phyloP scores from a whole-genome alignment of 2,113 vertebrate genomes.

The Xenopus laevis region DNA sequence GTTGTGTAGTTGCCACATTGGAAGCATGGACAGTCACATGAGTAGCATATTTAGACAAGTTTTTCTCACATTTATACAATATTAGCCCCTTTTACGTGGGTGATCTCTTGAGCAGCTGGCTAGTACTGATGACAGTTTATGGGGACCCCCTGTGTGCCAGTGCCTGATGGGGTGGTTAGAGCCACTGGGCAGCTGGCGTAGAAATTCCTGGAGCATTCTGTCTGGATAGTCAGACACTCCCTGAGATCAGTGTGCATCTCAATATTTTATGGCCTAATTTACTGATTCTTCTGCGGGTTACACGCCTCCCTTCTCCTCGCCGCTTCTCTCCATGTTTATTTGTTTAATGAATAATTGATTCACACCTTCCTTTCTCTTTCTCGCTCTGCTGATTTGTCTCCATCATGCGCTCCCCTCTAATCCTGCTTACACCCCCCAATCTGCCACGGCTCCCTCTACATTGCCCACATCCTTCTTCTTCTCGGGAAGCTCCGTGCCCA shows the following conservation, averaged over 20 bases:
- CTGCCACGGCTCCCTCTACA: too few species aligned
- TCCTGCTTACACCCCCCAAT: neutral
- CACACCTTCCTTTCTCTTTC: conserved; percentile 48
- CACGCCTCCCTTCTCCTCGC: conserved; percentile 47
- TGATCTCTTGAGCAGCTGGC: too few species aligned
- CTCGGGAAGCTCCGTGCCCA: neutral
- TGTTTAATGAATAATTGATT: conserved; percentile 78
- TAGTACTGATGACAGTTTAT: too few species aligned
- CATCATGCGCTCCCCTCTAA: conserved; percentile 24
- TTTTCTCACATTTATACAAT: neutral
- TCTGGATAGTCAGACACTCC: neutral
- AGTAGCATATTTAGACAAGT: too few species aligned
- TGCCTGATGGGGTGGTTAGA: neutral
- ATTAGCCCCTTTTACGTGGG: too few species aligned
- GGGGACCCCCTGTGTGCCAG: neutral
- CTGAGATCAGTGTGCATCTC: conserved; percentile 17
- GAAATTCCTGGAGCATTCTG: conserved; percentile 1
- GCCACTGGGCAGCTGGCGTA: neutral
- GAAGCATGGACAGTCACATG: too few species aligned
- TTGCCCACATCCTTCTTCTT: neutral
- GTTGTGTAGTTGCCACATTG: too few species aligned
- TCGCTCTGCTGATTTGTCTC: conserved; percentile 46
- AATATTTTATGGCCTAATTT: conserved; percentile 58
- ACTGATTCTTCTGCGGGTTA: conserved; percentile 50
- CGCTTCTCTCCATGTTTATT: conserved; percentile 64